Base-by-base conservation (phyloP, 2,113 vertebrate species). In the Triplophysa siluroides region DNA sequence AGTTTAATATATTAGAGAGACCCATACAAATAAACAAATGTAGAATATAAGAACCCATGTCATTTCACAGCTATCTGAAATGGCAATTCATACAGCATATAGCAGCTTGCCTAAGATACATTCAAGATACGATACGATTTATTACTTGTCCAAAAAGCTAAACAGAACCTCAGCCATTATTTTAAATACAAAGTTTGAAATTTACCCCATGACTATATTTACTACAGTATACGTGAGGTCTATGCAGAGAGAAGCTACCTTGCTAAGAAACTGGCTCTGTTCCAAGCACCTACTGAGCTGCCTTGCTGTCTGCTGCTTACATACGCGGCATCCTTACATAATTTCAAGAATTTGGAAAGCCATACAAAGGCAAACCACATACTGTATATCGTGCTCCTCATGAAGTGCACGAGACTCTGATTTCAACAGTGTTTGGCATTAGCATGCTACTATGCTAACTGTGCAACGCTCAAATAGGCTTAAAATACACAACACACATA, bases 21-120 rank as follows among this genome's bases (percentile, higher is more conserved):
- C 94, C 93, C 93, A 95, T 94, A 98, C 94, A 96, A 94, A 97
- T 96, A 95, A 94, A 91, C 95, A 92, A 96, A 96, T 92, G 93
- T 94, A 97, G 94, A 91, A n/a, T n/a, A n/a, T 92, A 96, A 93
- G 92, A 96, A 96, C 95, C 94, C 95, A 91, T 94, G 94, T 97
- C 96, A 97, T 95, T 99, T 99, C 98, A 99, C 97, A 99, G 97
- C 97, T 97, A 98, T 97, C 90, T 92, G 95, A 99, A 99, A 96
- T 99, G 98, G 96, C 96, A 96, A 98, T 97, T 38, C 43, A 45
- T 45, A 45, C 94, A 92, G 96, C 95, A 96, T 95, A 95, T 98
- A 99, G 98, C 98, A 99, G 98, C 97, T 98, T 96, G 96, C 96
- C 96, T 99, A 98, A 94, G 93, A 96, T 99, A 99, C 98, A 99